Base-by-base conservation (phyloP, 2,888 invertebrate genomes). In the Drosophila greeni region DNA sequence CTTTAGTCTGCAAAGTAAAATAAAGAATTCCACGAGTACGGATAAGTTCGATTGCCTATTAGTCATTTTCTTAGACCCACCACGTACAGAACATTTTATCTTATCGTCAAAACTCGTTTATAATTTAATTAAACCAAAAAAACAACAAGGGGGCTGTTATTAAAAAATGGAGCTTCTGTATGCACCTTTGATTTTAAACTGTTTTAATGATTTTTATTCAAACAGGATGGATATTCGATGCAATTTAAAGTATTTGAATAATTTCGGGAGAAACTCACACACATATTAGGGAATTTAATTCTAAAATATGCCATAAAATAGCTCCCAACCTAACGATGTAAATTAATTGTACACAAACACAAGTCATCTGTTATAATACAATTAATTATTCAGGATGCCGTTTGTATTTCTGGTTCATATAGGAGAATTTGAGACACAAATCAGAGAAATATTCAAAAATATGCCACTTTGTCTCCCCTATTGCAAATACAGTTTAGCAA, bases 1-100 rank as follows among this genome's bases (percentile, higher is more conserved):
- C 92, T 98, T 98, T 89, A 94, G 77, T 48, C 87, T 87, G 68
- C 9, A 85, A 78, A 12, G 12, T 36, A 84, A 77, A 12, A 8
- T 1, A 39, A 24, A 64, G 3, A 70, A 34, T 43, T 37, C n/a
- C n/a, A 40, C 12, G 66, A 42, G 3, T 5, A 18, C 11, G 23
- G 12, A 33, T 59, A 7, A 59, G 42, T 34, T 36, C 18, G 52
- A 51, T 36, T 8, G 29, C 1, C 29, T 52, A 42, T 70, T 70
- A 70, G 54, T 70, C 51, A 70, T 51, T 24, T 23, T n/a, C 5
- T n/a, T 12, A 40, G 26, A 8, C 26, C 14, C n/a, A 5, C 23
- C 18, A 20, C 18, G 9, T 8, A 18, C 14, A 42, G 11, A 24
- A 24, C 12, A 23, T 18, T 16, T 42, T 53, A 64, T 68, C 68